phyloP scores from a whole-genome alignment of 2,113 vertebrate species.

The Gambusia holbrooki region DNA sequence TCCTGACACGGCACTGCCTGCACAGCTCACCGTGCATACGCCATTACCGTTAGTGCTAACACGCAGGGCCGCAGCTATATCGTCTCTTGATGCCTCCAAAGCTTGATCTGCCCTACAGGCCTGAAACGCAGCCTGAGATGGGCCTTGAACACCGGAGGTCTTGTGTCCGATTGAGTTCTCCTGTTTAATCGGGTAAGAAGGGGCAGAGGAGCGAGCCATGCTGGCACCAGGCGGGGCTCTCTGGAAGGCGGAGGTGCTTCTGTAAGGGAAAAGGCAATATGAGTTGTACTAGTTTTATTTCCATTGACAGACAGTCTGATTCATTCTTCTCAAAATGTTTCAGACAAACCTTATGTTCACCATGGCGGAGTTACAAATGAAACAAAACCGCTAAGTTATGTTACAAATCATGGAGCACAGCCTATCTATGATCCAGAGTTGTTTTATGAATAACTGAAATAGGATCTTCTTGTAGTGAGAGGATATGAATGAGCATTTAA shows the following conservation, averaged over 20 bases:
- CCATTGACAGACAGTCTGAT: constrained; percentile 69
- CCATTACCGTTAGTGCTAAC: constrained; percentile 40
- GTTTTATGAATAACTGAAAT: constrained; percentile 72
- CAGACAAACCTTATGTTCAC: not conserved
- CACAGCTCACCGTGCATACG: constrained; percentile 45
- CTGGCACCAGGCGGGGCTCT: constrained; percentile 61
- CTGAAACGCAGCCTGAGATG: constrained; percentile 73
- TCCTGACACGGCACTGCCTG: constrained; percentile 79
- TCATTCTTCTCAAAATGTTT: constrained; percentile 58
- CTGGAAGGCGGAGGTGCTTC: constrained; percentile 69
- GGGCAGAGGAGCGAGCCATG: constrained; percentile 44
- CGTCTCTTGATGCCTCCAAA: constrained; percentile 64
- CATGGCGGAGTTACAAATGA: not conserved
- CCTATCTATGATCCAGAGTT: constrained; percentile 37
- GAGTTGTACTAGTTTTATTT: constrained; percentile 53
- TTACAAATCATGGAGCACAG: constrained; percentile 6
- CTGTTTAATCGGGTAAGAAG: constrained; percentile 90
- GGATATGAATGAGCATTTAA: constrained; percentile 77
- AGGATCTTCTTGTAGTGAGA: constrained; percentile 55
- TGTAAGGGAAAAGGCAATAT: constrained; percentile 64
- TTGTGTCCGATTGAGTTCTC: constrained; percentile 86
- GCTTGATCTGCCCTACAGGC: constrained; percentile 55
- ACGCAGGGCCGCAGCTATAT: constrained; percentile 31
- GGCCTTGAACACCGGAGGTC: constrained; percentile 63
- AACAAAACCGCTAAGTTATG: not conserved